A percentile compares a stretch with the other conserved stretches of the same genome.
Evolutionary conservation across 2,797 vertebrate species (phyloP).

Genomic region (Gorsachius magnificus): DNA sequence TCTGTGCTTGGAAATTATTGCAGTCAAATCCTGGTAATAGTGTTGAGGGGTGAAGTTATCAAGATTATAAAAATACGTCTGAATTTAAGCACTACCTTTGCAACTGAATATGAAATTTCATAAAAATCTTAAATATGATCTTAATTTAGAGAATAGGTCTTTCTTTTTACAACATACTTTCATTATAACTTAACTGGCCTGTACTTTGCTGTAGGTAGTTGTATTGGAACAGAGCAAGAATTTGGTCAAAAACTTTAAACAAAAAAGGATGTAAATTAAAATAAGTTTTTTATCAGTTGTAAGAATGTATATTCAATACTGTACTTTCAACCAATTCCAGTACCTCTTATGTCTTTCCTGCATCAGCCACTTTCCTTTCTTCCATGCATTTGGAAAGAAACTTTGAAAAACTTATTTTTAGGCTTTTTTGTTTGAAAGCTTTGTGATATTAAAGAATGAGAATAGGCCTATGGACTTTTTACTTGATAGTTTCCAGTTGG

Average conservation of each 20-base stretch:
- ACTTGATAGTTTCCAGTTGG: neutral
- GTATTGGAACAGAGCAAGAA: slow-evolving; percentile 25
- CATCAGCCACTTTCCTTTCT: neutral
- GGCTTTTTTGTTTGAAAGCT: neutral
- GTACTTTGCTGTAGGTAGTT: slow-evolving; percentile 15
- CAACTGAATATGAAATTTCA: slow-evolving; percentile 19
- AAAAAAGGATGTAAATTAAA: neutral
- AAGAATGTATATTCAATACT: neutral
- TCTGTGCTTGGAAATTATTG: slow-evolving; percentile 30
- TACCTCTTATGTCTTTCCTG: neutral
- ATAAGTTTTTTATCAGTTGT: neutral
- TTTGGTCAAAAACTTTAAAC: neutral
- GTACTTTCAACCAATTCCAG: neutral
- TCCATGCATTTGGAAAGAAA: neutral
- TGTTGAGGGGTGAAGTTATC: slow-evolving; percentile 36
- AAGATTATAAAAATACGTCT: slow-evolving; percentile 7
- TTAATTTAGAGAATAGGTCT: neutral
- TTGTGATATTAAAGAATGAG: neutral
- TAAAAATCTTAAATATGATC: neutral
- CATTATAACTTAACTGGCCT: slow-evolving; percentile 21
- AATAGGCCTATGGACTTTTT: neutral
- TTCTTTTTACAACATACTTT: slow-evolving; percentile 20
- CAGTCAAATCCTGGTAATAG: neutral
- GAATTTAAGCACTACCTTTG: neutral
- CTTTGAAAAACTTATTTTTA: neutral